Conservation (phyloP, 2,113 vertebrate species). For the Corythornis cristatus region DNA sequence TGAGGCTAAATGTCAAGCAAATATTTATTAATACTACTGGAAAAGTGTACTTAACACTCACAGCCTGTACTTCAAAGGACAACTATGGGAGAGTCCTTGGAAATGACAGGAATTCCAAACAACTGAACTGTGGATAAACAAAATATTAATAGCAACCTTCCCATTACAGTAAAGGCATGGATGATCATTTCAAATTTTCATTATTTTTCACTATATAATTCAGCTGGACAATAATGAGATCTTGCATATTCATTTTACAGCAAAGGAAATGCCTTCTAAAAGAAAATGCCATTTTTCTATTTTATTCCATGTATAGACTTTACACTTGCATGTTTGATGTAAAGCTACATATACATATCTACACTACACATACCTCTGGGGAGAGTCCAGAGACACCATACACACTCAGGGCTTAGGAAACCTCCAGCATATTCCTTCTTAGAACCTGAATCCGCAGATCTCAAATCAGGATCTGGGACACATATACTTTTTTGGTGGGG, state of each 20-base stretch:
- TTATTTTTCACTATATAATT: not conserved
- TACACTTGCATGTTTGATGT: accelerated
- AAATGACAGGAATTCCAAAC: conserved; percentile 14
- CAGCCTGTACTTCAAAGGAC: not conserved
- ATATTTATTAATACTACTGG: conserved; percentile 8
- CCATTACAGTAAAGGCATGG: not conserved
- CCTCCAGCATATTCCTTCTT: not conserved
- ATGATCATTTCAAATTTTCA: not conserved
- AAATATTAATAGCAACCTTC: not conserved
- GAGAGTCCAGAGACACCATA: not conserved
- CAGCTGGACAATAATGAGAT: not conserved
- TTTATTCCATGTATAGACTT: not conserved
- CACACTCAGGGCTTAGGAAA: not conserved
- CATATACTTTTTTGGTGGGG: not conserved
- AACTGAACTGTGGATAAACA: not conserved
- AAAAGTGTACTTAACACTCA: not conserved
- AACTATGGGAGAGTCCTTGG: not conserved
- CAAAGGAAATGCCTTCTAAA: not conserved
- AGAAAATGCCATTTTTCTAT: not conserved
- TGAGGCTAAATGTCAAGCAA: not conserved
- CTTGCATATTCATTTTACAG: not conserved
- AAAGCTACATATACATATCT: not conserved
- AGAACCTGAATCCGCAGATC: not conserved
- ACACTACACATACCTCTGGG: not conserved
- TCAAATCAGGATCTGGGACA: not conserved